Base-by-base conservation (phyloP, 2,888 invertebrate genomes). In the Tubulanus polymorphus region DNA sequence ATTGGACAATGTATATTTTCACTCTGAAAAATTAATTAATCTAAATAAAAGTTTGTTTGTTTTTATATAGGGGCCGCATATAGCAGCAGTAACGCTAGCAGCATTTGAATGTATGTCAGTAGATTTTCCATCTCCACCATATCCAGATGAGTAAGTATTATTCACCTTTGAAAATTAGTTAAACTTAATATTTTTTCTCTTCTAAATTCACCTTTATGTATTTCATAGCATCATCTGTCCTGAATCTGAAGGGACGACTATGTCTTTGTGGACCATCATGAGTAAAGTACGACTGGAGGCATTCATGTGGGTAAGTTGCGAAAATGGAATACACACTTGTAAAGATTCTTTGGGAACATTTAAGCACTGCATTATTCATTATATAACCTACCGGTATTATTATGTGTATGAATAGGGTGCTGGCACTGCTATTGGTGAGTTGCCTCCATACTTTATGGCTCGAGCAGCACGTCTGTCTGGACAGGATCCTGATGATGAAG, bases 381-480 rank as follows among this genome's bases (percentile, higher is more conserved):
- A n/a, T n/a, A n/a, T n/a, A n/a, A n/a, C 12, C 18, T 23, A 49
- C 20, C 18, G 18, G 12, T 51, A 8, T 15, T 12, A 26, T 15
- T 25, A n/a, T 25, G 23, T 10, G 23, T 26, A 26, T 46, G 23
- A 46, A 8, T 60, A 78, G 80, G 83, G 83, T 32, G 80, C 80
- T 29, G 84, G 99, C 3, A 99, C 99, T 0, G 99, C 99, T 0
- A 83, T 99, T n/a, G 99, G 99, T 0, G 99, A 99, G 79, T 81
- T 99, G 64, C 99, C 99, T 2, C 99, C 99, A 0, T 99, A 99
- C 83, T 99, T 99, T 81, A 96, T 99, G 95, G 99, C 99, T n/a
- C 83, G 93, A 59, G 95, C 97, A 8, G 81, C 81, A 2, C 68
- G 83, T 26, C 68, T 83, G 32, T 81, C 82, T 1, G 83, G 83